Evolutionary conservation across 2,113 vertebrate genomes (phyloP).

Genomic region (Melospiza georgiana): DNA sequence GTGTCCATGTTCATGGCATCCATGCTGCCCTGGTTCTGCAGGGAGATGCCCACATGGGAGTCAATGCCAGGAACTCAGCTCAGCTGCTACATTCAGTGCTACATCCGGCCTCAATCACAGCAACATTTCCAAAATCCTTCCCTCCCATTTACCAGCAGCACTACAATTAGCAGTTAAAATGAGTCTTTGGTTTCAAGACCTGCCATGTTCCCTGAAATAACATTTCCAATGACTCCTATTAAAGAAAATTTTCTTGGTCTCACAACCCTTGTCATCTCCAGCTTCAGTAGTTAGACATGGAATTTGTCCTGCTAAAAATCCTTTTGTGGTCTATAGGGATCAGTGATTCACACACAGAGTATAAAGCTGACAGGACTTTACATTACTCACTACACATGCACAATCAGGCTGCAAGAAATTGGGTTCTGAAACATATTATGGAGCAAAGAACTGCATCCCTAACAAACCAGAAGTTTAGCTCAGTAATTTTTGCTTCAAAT

Average conservation of each 20-base stretch:
- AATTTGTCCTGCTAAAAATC: neutral
- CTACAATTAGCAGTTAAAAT: neutral
- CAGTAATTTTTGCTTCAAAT: neutral
- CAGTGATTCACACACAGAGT: neutral
- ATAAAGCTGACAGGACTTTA: neutral
- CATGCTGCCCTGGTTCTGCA: slow-evolving; percentile 90
- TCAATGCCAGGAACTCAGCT: neutral
- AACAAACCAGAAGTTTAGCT: neutral
- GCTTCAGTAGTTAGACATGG: neutral
- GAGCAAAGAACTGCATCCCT: neutral
- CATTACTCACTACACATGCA: neutral
- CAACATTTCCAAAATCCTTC: neutral
- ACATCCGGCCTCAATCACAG: neutral
- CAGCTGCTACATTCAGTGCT: neutral
- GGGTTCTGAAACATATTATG: neutral
- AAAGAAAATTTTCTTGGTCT: neutral
- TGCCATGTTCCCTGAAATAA: neutral
- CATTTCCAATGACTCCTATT: neutral
- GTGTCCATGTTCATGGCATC: slow-evolving; percentile 98
- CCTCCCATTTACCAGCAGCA: neutral
- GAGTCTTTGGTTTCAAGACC: neutral
- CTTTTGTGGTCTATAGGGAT: neutral
- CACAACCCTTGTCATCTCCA: neutral
- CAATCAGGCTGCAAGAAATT: neutral
- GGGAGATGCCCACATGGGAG: neutral